phyloP scores from a whole-genome alignment of 2,797 vertebrate genomes.

The Myotis myotis region DNA sequence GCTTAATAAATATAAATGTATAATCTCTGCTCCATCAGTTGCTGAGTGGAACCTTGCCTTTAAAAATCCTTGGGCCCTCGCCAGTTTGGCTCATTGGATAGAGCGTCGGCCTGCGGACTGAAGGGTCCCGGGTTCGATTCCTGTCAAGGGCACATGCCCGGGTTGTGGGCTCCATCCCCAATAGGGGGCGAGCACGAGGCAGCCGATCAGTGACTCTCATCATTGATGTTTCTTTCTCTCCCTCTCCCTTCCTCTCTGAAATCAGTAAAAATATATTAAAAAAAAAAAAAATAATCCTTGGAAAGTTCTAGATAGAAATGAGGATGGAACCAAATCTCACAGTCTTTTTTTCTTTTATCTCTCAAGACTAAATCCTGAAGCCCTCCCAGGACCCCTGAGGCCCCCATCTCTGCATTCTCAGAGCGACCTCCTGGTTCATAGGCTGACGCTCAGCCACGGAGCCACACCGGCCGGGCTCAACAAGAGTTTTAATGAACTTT shows the following conservation, averaged over 20 bases:
- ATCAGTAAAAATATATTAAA: no score
- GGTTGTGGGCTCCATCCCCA: no score
- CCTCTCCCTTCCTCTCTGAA: no score
- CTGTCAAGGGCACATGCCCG: no score
- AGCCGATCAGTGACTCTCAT: no score
- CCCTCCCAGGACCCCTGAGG: background rate
- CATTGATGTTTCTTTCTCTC: no score
- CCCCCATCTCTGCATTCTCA: background rate
- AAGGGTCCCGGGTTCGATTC: no score
- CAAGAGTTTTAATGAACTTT: slow-evolving; percentile 55
- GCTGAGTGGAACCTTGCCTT: slow-evolving; percentile 2
- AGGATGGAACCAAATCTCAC: background rate
- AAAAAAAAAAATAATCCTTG: slow-evolving; percentile 6
- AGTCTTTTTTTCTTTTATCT: background rate
- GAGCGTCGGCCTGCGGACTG: no score
- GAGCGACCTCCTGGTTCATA: background rate
- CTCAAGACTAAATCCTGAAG: background rate
- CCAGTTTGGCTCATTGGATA: no score
- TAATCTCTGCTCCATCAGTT: background rate
- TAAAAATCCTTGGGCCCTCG: background rate
- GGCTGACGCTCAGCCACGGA: no score
- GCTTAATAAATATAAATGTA: background rate
- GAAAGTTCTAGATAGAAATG: slow-evolving; percentile 8
- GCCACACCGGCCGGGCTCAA: background rate
- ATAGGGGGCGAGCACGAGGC: no score